Percentiles rank a stretch among this genome's conserved stretches.
phyloP scores from a whole-genome alignment of 2,888 invertebrate species.

The Lasioglossum morio region DNA sequence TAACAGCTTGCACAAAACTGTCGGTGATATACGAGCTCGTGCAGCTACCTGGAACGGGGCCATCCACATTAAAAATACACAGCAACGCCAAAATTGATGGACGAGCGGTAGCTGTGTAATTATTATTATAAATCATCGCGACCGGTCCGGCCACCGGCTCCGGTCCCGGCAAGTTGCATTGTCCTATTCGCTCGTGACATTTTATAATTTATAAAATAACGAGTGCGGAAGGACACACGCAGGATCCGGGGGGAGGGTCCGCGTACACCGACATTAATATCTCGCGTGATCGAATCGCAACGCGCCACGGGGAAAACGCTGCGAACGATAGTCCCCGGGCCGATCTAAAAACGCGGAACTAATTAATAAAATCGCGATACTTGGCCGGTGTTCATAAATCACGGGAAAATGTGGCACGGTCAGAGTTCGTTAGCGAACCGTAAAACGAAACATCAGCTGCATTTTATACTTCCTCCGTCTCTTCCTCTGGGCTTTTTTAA shows the following conservation, averaged over 20 bases:
- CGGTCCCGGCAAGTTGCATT: constrained; percentile 43
- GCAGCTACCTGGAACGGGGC: constrained; percentile 73
- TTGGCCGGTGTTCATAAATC: constrained; percentile 48
- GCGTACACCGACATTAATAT: constrained; percentile 28
- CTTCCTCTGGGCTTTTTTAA: not conserved
- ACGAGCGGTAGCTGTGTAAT: constrained; percentile 75
- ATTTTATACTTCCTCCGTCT: constrained; percentile 27
- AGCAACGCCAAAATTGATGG: constrained; percentile 74
- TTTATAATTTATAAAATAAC: constrained; percentile 66
- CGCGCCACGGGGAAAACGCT: not conserved
- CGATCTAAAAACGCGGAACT: constrained; percentile 27
- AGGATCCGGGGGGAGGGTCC: not conserved
- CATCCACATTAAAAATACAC: constrained; percentile 76
- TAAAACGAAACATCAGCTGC: constrained; percentile 53
- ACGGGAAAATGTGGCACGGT: constrained; percentile 38
- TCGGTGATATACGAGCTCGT: constrained; percentile 79
- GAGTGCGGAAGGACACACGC: not conserved
- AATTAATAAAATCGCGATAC: constrained; percentile 53
- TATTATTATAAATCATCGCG: constrained; percentile 79
- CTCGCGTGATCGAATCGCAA: constrained; percentile 5
- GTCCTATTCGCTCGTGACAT: constrained; percentile 61
- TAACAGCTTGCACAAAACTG: constrained; percentile 81
- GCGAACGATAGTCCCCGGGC: constrained; percentile 1
- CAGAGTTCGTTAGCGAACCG: constrained; percentile 53
- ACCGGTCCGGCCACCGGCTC: constrained; percentile 31